These are phyloP conservation scores for Cryptus viduatorius DNA, from an alignment of 2,888 invertebrate genomes.

Conservation along the genomic window DNA sequence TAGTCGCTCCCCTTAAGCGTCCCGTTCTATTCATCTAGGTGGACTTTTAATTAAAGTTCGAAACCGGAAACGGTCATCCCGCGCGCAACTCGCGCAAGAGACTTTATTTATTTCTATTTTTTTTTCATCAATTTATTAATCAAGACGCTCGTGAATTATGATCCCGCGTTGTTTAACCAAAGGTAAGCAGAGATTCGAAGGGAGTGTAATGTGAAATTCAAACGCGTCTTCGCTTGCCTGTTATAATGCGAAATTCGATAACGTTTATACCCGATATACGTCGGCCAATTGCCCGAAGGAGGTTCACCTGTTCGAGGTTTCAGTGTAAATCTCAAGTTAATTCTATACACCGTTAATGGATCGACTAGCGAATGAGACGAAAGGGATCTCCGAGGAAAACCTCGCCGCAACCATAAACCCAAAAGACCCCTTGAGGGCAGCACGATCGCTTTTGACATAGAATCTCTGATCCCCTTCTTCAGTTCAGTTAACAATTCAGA, in stretches of 20 bases:
- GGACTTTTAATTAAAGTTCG: background rate
- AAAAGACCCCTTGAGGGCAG: background rate
- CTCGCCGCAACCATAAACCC: background rate
- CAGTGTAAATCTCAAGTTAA: background rate
- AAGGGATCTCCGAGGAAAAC: slow-evolving; percentile 5
- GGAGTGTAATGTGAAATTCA: background rate
- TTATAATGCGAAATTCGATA: background rate
- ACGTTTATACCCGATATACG: background rate
- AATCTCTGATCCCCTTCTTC: background rate
- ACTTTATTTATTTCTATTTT: background rate
- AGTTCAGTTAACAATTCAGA: background rate
- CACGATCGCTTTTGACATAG: background rate
- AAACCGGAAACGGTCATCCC: background rate
- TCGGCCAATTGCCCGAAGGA: background rate
- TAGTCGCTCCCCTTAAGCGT: background rate
- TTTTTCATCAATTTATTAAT: background rate
- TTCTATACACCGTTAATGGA: background rate
- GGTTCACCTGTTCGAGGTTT: background rate
- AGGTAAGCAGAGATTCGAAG: too few relatives aligned
- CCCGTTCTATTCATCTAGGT: background rate
- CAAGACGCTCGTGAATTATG: background rate
- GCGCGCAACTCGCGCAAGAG: background rate
- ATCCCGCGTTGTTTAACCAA: background rate
- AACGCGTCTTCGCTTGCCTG: background rate
- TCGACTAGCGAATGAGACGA: background rate